These are phyloP conservation scores for Cricetomys ansorgei DNA, from an alignment of 2,113 vertebrate genomes.

Conservation along the genomic window DNA sequence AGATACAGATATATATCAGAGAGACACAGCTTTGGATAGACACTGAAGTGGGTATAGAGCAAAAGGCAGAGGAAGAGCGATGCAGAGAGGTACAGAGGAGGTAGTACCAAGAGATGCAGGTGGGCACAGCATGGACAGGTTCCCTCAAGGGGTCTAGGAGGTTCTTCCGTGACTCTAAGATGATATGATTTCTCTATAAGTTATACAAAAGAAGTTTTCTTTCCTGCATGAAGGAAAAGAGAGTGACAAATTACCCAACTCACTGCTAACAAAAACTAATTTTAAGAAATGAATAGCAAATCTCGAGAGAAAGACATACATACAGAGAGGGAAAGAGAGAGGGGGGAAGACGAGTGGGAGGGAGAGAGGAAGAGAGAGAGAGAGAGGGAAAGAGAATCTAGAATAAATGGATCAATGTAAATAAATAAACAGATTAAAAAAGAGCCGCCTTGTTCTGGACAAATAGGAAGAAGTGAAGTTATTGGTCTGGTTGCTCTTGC, in stretches of 20 bases:
- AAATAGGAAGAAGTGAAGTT: accelerated
- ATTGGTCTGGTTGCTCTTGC: not conserved
- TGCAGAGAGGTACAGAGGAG: not conserved
- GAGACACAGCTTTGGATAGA: too few relatives aligned
- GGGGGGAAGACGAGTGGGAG: too few relatives aligned
- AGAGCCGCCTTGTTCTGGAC: not conserved
- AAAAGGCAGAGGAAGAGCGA: too few relatives aligned
- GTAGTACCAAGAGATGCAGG: not conserved
- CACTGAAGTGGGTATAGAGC: not conserved
- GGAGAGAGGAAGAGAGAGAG: not conserved
- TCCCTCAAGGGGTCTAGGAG: not conserved
- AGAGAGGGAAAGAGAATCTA: not conserved
- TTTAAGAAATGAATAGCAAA: not conserved
- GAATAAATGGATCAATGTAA: not conserved
- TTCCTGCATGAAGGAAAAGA: not conserved
- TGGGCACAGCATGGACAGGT: not conserved
- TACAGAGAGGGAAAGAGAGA: not conserved
- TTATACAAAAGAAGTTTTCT: not conserved
- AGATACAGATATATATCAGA: not conserved
- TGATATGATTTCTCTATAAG: not conserved
- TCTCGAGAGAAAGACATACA: not conserved
- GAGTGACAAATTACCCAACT: not conserved
- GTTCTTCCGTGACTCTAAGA: not conserved
- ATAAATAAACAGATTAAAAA: not conserved
- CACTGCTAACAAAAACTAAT: not conserved